These are phyloP conservation scores for Drosophila paulistorum DNA, from an alignment of 1,140 invertebrate genomes.

Conservation along the genomic window DNA sequence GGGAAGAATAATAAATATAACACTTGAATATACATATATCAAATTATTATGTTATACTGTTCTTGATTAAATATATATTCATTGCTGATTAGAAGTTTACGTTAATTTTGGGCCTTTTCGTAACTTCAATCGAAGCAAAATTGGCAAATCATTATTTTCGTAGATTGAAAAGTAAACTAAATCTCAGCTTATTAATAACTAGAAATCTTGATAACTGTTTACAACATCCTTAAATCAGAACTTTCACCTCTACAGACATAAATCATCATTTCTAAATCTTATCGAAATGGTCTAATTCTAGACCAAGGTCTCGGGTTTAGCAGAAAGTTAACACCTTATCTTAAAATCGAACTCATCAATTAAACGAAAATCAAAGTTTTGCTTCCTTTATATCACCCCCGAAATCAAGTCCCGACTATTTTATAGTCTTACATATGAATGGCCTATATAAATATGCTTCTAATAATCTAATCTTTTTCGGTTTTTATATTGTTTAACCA, in stretches of 20 bases:
- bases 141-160: not conserved
- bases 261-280: conserved; percentile 2
- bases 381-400: not conserved
- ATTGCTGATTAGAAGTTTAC: no score
- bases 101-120: no score
- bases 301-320: not conserved
- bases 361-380: conserved; percentile 3
- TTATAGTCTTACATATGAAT: not conserved
- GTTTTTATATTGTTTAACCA: conserved; percentile 34
- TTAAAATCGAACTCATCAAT: not conserved
- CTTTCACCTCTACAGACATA: not conserved
- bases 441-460: conserved; percentile 4
- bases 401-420: not conserved
- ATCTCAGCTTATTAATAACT: not conserved
- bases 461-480: not conserved
- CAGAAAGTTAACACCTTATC: not conserved
- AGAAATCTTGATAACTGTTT: not conserved
- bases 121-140: no score
- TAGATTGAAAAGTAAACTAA: not conserved
- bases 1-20: no score
- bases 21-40: no score
- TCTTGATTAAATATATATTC: no score
- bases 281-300: not conserved
- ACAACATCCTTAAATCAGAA: not conserved
- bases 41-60: no score